Base-by-base conservation (phyloP, 2,797 vertebrate genomes). In the Psittacula echo region DNA sequence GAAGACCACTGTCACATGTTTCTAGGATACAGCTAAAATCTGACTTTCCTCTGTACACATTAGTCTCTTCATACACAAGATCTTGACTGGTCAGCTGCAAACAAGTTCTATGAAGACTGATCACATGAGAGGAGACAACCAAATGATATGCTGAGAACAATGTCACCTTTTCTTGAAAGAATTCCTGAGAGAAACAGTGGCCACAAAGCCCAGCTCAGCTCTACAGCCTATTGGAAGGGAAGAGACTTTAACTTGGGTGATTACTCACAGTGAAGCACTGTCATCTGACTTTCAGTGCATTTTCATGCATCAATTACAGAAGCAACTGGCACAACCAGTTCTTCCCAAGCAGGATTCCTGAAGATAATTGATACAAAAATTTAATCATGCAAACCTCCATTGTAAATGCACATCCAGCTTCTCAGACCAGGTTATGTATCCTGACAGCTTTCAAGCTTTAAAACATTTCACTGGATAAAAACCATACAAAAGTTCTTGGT, bases 251-350 rank as follows among this genome's bases (percentile, higher is more conserved):
- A 29, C 26, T 54, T 47, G 0, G 0, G 29, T 42, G 29, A 8
- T 47, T 72, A 41, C n/a, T 84, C 58, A 54, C 41, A 18, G 73
- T 19, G 22, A 86, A 60, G 54, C n/a, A 47, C 42, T 53, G 41
- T 75, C 76, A 79, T 73, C 70, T 82, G 54, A 87, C 77, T 86
- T 85, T 4, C 10, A 50, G 34, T 17, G 39, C 53, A 72, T 93
- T 88, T 86, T 81, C 62, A 78, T 45, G 41, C 27, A 87, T 9
- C 71, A 70, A 22, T 82, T 93, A 84, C 71, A 88, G 94, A 93
- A 91, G 54, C 34, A 91, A 79, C 82, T 78, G 58, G 18, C n/a
- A n/a, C 29, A 95, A 77, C 94, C 82, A 79, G 90, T 89, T 91
- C 92, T 85, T 37, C 66, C 84, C 50, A 39, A 64, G 54, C 47